These are phyloP conservation scores for Fragum sueziense DNA, from an alignment of 2,888 invertebrate genomes.

Conservation along the genomic window DNA sequence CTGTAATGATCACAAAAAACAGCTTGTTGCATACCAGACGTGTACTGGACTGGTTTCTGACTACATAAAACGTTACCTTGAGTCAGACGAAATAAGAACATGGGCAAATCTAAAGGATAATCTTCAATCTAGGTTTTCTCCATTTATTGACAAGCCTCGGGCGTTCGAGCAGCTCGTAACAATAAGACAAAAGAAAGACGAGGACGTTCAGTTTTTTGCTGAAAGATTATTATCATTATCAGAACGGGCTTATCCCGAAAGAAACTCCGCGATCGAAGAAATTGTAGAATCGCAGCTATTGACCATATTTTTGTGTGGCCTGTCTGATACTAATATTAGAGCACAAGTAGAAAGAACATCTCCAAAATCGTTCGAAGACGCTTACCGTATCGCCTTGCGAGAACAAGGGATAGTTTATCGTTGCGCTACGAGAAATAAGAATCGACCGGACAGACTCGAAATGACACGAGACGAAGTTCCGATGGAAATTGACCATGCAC, in stretches of 20 bases:
- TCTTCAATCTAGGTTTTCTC: conserved; percentile 10
- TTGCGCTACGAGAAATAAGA: conserved; percentile 15
- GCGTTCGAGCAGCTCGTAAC: conserved; percentile 3
- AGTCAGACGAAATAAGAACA: not conserved
- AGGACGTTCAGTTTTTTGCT: conserved; percentile 1
- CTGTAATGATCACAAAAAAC: not conserved
- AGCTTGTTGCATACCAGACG: not conserved
- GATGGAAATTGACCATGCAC: conserved; percentile 7
- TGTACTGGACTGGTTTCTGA: not conserved
- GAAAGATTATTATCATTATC: not conserved
- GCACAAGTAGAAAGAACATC: conserved; percentile 21
- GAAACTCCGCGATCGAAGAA: not conserved
- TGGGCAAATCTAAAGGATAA: not conserved
- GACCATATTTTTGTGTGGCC: conserved; percentile 17
- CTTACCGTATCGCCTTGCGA: conserved; percentile 1
- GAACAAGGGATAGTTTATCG: conserved; percentile 18
- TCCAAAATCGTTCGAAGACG: conserved; percentile 14
- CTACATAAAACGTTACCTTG: not conserved
- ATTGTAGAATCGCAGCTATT: conserved; percentile 22
- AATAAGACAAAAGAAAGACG: conserved; percentile 4
- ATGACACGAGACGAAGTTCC: not conserved
- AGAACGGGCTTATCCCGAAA: conserved; percentile 20
- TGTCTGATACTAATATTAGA: not conserved
- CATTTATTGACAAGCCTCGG: conserved; percentile 1
- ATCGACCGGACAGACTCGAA: not conserved